Conservation (phyloP, 2,797 vertebrate genomes). For the Eurystomus glaucurus region DNA sequence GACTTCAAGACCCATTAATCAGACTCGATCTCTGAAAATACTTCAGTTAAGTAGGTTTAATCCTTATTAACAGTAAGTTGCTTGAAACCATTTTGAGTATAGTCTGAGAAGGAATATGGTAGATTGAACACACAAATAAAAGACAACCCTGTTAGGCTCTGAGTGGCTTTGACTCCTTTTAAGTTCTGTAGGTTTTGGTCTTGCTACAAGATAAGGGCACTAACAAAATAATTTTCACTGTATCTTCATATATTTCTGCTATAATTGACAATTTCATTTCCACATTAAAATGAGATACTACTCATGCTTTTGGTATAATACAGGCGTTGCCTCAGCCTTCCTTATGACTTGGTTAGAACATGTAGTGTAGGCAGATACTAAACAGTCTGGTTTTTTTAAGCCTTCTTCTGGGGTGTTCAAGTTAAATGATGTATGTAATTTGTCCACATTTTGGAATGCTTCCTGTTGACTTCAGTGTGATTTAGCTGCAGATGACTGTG, state of each 20-base stretch:
- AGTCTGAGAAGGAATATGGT: conserved; percentile 15
- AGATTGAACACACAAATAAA: background rate
- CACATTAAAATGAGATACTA: background rate
- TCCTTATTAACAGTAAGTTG: conserved; percentile 61
- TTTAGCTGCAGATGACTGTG: background rate
- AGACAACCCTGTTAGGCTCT: background rate
- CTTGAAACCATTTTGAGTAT: conserved; percentile 41
- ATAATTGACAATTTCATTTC: background rate
- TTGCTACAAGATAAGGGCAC: background rate
- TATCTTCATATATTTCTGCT: background rate
- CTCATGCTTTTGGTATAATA: background rate
- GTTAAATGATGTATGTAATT: background rate
- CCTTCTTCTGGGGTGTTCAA: background rate
- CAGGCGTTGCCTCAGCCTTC: background rate
- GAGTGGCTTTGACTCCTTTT: background rate
- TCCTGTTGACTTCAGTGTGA: background rate
- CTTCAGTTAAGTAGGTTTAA: conserved; percentile 57
- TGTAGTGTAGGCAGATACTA: background rate
- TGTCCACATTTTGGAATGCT: background rate
- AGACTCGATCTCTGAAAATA: conserved; percentile 55
- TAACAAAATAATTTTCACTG: background rate
- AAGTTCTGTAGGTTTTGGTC: background rate
- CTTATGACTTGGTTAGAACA: background rate
- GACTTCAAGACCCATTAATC: conserved; percentile 22
- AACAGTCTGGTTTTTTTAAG: background rate